Evolutionary conservation across 2,113 vertebrate species (phyloP).

Genomic region (Myiagra hebetior): DNA sequence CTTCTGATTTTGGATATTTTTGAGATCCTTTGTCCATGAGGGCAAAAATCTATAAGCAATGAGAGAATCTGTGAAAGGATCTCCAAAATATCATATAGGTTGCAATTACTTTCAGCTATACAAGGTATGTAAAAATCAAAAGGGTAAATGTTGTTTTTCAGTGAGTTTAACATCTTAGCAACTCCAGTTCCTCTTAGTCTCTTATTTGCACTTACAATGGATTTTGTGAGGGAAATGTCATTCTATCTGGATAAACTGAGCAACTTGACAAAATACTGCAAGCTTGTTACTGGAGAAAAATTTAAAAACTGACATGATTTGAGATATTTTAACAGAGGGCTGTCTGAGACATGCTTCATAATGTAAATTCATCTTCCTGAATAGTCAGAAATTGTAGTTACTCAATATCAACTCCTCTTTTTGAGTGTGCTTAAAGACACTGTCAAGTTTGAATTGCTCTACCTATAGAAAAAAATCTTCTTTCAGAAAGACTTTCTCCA

Average conservation of each 20-base stretch:
- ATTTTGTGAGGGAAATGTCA: slow-evolving; percentile 41
- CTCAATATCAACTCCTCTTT: slow-evolving; percentile 35
- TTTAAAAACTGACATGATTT: slow-evolving; percentile 25
- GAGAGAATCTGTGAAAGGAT: background rate
- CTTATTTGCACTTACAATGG: slow-evolving; percentile 41
- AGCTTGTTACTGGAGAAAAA: slow-evolving; percentile 12
- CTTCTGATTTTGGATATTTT: background rate
- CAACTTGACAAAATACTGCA: slow-evolving; percentile 35
- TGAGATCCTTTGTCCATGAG: background rate
- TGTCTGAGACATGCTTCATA: slow-evolving; percentile 30
- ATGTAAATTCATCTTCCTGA: slow-evolving; percentile 39
- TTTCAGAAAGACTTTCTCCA: background rate
- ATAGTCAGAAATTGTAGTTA: slow-evolving; percentile 53
- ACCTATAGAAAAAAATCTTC: slow-evolving; percentile 15
- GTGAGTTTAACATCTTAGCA: background rate
- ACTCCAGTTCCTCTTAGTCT: background rate
- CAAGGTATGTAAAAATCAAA: background rate
- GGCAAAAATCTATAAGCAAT: background rate
- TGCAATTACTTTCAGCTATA: background rate
- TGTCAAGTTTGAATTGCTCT: background rate
- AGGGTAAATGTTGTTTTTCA: background rate
- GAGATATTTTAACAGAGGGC: slow-evolving; percentile 41
- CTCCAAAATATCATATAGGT: background rate
- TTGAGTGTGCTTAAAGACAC: slow-evolving; percentile 25
- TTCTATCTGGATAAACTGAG: slow-evolving; percentile 32